Base-by-base conservation (phyloP, 1,140 invertebrate species). In the Drosophila arawakana region DNA sequence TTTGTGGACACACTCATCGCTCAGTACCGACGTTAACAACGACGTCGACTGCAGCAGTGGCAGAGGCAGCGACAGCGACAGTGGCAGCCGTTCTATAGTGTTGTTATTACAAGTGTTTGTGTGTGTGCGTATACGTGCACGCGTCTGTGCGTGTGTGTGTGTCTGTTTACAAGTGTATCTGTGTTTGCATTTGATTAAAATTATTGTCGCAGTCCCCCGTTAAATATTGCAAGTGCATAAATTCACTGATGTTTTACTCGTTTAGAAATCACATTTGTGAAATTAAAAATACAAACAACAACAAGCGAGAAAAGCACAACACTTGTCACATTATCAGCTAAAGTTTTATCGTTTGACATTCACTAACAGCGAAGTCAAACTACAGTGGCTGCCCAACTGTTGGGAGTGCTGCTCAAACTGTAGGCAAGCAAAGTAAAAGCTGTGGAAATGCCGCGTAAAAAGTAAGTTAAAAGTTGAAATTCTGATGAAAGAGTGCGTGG, bases 361-460 rank as follows among this genome's bases (percentile, higher is more conserved):
- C n/a, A 55, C 49, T 61, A 5, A 4, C 60, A 39, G 9, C 13
- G 8, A 47, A 15, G 10, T 30, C 25, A 30, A 30, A 5, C 25
- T 5, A 34, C 46, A 59, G 63, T 67, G 37, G 13, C 34, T 59
- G 37, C 9, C 18, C 18, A 21, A 21, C 18, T 21, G 18, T 21
- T 1, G 21, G 47, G 39, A 21, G 52, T 43, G 52, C 46, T 52
- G 30, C 44, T 65, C 30, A 62, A 74, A 74, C 67, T 58, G 57
- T 60, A 25, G 11, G 2, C 39, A n/a, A 4, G 0, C 25, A 30
- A 41, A 41, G 11, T 41, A 10, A 41, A 10, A 18, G 25, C 39
- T 34, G 37, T 43, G 9, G 52, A 59, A 76, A 78, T 78, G 76
- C 73, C 72, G 61, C 76, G 76, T 43, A 78, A 76, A 78, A 78